Base-by-base conservation (phyloP, 2,888 invertebrate genomes). In the Diadegma fenestrale region DNA sequence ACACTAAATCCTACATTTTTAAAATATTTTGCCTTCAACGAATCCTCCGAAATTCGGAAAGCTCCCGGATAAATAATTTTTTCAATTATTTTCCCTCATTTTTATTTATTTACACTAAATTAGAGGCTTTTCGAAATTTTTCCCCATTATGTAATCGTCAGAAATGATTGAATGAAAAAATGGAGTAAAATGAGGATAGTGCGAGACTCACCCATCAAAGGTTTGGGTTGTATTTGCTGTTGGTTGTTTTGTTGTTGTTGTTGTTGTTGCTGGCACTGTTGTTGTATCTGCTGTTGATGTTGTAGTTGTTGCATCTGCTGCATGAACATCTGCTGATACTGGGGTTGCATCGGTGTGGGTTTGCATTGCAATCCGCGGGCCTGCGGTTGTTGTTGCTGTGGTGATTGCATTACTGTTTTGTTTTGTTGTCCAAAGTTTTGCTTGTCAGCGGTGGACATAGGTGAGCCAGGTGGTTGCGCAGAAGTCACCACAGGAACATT, bases 381-480 rank as follows among this genome's bases (percentile, higher is more conserved):
- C 68, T 90, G 91, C 22, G 92, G 90, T 45, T 92, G 91, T 79
- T 94, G 93, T 94, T 91, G 92, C 64, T 93, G 92, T 94, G 94
- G 91, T 89, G 94, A 91, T 91, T 93, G 93, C 90, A 93, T 91
- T 88, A 91, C 91, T 88, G 88, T 92, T 92, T 94, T 94, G 89
- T 93, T 94, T 90, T 93, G 93, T 89, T 89, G 90, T 86, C 93
- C 94, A 86, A 95, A 90, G 90, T 95, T 93, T 94, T 95, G 94
- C 89, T 95, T 94, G 95, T 96, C 95, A 85, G 95, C 94, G 89
- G 93, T 88, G 91, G 94, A 93, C 95, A 95, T 94, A 93, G 96
- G 94, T 93, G 96, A 92, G 91, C 95, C 94, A 86, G 94, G 91
- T 87, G 92, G 91, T 91, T 91, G 92, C 91, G 90, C 91, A 89